Evolutionary conservation across 2,888 invertebrate genomes (phyloP).

Genomic region (Cheilosia urbana): DNA sequence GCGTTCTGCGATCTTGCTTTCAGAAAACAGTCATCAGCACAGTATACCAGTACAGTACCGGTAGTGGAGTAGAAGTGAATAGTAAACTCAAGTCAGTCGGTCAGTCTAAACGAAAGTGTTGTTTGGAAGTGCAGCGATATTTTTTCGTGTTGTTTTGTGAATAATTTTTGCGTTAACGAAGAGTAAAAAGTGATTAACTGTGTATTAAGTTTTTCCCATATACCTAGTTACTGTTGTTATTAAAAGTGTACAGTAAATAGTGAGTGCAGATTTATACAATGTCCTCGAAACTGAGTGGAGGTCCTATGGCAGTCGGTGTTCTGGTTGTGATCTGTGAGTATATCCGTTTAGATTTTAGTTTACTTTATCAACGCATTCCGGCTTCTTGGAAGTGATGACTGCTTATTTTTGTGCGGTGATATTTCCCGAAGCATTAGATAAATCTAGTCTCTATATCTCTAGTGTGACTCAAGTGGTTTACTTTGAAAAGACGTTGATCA

Average conservation of each 20-base stretch:
- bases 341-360: not conserved
- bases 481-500: slow-evolving; percentile 1
- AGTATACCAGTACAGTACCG: not conserved
- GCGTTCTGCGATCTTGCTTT: slow-evolving; percentile 40
- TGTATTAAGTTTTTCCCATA: slow-evolving; percentile 3
- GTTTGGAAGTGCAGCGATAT: slow-evolving; percentile 48
- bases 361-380: not conserved
- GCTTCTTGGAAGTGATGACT: too few species aligned
- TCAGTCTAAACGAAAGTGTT: slow-evolving; percentile 47
- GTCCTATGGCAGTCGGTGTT: slow-evolving; percentile 10
- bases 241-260: not conserved
- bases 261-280: not conserved
- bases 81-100: slow-evolving; percentile 37
- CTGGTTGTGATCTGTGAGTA: slow-evolving; percentile 57
- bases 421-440: too few species aligned
- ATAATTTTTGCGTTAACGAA: not conserved
- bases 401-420: too few species aligned
- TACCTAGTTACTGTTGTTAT: not conserved
- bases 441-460: not conserved
- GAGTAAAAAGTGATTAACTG: slow-evolving; percentile 4
- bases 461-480: not conserved
- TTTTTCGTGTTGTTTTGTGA: not conserved
- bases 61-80: slow-evolving; percentile 11
- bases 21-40: not conserved
- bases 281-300: slow-evolving; percentile 17